phyloP scores from a whole-genome alignment of 64 coral and sea anemone species.

The Montipora capricornis region DNA sequence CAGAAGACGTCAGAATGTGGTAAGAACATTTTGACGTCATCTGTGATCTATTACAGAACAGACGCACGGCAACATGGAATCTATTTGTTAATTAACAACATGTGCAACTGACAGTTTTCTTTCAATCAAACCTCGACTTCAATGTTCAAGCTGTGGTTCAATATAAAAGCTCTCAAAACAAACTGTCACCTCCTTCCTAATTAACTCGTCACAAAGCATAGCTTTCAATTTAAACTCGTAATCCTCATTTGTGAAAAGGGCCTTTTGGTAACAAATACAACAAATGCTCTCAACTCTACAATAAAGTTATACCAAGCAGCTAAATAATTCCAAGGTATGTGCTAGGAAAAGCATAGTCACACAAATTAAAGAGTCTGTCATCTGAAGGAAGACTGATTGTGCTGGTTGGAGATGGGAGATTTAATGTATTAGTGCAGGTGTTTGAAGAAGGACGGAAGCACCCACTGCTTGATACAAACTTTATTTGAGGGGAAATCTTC shows the following conservation, averaged over 20 bases:
- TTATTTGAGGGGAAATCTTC: conserved; percentile 36
- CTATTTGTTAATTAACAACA: no score
- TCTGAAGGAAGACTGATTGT: conserved; percentile 30
- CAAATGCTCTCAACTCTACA: not conserved
- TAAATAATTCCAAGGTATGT: conserved; percentile 55
- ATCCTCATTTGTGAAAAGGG: not conserved
- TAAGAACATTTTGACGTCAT: no score
- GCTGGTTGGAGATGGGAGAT: conserved; percentile 32
- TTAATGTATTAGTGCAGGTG: conserved; percentile 43
- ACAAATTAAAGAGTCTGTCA: conserved; percentile 21
- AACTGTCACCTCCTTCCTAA: not conserved
- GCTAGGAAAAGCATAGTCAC: conserved; percentile 31
- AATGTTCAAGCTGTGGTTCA: no score
- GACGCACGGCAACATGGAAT: no score
- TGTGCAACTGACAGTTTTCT: no score
- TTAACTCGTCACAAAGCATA: not conserved
- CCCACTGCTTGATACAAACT: conserved; percentile 42
- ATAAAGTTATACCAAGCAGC: conserved; percentile 6
- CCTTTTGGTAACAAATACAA: not conserved
- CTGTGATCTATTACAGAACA: no score
- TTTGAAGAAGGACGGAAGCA: conserved; percentile 25
- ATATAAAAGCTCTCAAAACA: not conserved
- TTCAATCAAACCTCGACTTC: no score
- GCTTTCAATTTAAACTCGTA: not conserved
- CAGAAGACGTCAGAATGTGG: no score